A percentile compares a stretch with the other conserved stretches of the same genome.
phyloP scores from a whole-genome alignment of 2,888 invertebrate genomes.

The Chorisops tibialis region DNA sequence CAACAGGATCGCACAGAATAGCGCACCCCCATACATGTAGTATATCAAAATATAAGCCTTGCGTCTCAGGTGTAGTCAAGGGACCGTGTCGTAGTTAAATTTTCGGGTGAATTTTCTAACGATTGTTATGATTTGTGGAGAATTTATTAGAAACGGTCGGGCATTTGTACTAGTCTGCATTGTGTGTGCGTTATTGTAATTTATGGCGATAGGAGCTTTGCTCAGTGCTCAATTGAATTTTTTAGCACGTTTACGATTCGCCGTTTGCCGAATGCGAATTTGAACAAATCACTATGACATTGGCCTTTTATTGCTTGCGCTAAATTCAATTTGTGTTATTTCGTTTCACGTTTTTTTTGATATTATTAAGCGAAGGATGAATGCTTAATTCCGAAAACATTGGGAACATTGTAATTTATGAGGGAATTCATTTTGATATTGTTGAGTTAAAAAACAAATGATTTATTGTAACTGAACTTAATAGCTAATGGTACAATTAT shows the following conservation, averaged over 20 bases:
- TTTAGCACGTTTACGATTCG: neutral
- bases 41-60: conserved; percentile 29
- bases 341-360: no score
- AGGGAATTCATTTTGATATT: no score
- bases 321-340: no score
- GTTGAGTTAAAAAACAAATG: no score
- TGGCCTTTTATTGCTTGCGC: no score
- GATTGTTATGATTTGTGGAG: conserved; percentile 24
- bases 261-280: conserved; percentile 1
- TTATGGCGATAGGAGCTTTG: conserved; percentile 15
- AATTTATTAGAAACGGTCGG: conserved; percentile 14
- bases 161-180: neutral
- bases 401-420: no score
- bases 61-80: conserved; percentile 17
- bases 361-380: no score
- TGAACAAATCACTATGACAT: neutral
- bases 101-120: conserved; percentile 27
- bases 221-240: conserved; percentile 21
- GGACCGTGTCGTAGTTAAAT: conserved; percentile 19
- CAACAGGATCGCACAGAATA: no score
- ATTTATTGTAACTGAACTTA: no score
- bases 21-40: conserved; percentile 15
- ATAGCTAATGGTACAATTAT: no score
- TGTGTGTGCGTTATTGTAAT: conserved; percentile 18
- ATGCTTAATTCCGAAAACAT: no score